Evolutionary conservation across 2,888 invertebrate genomes (phyloP).

Genomic region (Mactromeris polynyma): DNA sequence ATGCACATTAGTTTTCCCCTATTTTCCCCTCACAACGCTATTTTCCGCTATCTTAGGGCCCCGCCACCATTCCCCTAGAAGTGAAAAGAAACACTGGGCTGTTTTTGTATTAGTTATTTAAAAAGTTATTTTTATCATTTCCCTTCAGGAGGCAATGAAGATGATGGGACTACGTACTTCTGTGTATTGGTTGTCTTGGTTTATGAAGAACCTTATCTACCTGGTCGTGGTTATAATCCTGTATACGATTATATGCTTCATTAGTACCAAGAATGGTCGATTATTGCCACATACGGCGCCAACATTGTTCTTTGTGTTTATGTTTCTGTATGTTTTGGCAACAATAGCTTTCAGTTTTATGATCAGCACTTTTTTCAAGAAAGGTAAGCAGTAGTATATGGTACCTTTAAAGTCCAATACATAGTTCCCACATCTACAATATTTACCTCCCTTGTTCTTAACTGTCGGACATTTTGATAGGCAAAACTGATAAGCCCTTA

Average conservation of each 20-base stretch:
- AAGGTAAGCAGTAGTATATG: slow-evolving; percentile 89
- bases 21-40: no score
- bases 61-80: no score
- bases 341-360: slow-evolving; percentile 93
- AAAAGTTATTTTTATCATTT: neutral
- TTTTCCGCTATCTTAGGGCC: no score
- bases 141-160: slow-evolving; percentile 93
- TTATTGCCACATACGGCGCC: slow-evolving; percentile 88
- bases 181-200: slow-evolving; percentile 95
- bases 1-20: no score
- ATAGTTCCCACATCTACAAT: no score
- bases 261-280: slow-evolving; percentile 70
- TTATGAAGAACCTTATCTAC: slow-evolving; percentile 92
- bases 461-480: no score
- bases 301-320: slow-evolving; percentile 91
- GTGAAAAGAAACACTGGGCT: no score
- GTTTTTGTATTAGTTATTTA: neutral
- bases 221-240: slow-evolving; percentile 89
- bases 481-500: no score
- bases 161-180: slow-evolving; percentile 95
- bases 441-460: no score
- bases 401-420: no score
- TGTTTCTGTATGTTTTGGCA: slow-evolving; percentile 91
- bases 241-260: slow-evolving; percentile 86
- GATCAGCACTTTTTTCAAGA: slow-evolving; percentile 93